phyloP scores from a whole-genome alignment of 2,113 vertebrate genomes.

The Oreochromis tanganicae region DNA sequence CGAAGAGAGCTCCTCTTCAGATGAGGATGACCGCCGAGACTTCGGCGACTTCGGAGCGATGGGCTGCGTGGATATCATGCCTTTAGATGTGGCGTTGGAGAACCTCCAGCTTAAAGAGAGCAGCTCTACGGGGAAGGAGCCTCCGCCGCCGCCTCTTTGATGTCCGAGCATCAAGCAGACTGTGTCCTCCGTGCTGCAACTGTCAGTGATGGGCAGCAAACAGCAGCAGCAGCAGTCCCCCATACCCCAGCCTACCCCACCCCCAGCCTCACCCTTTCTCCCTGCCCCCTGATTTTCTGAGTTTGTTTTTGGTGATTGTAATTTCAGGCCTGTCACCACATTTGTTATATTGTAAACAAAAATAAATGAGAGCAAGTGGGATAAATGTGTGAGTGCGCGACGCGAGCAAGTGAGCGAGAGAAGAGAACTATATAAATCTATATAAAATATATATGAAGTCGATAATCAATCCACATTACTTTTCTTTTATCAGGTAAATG shows the following conservation, averaged over 20 bases:
- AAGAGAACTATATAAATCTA: slow-evolving; percentile 81
- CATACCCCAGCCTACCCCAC: not conserved
- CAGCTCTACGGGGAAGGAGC: slow-evolving; percentile 92
- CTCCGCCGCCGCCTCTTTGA: slow-evolving; percentile 99
- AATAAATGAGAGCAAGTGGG: slow-evolving; percentile 79
- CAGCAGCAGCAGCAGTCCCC: slow-evolving; percentile 62
- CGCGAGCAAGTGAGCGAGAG: slow-evolving; percentile 74
- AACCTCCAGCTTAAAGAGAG: slow-evolving; percentile 95
- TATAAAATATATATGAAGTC: slow-evolving; percentile 70
- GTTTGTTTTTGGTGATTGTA: slow-evolving; percentile 95
- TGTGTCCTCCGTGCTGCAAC: slow-evolving; percentile 99
- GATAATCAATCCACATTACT: slow-evolving; percentile 98
- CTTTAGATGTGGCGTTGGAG: slow-evolving; percentile 99
- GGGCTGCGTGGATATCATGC: slow-evolving; percentile 99
- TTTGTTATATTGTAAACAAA: slow-evolving; percentile 99
- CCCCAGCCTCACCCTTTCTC: slow-evolving; percentile 43
- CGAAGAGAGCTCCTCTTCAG: slow-evolving; percentile 96
- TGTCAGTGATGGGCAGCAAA: slow-evolving; percentile 91
- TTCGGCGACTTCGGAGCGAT: slow-evolving; percentile 98
- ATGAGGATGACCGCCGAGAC: slow-evolving; percentile 94
- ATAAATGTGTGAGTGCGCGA: slow-evolving; percentile 52
- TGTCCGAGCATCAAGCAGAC: slow-evolving; percentile 91
- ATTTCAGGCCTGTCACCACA: slow-evolving; percentile 98
- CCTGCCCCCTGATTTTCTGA: slow-evolving; percentile 44
- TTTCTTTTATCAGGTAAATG: slow-evolving; percentile 89